These are phyloP conservation scores for Acanthoscelides obtectus DNA, from an alignment of 2,888 invertebrate genomes.

Conservation along the genomic window DNA sequence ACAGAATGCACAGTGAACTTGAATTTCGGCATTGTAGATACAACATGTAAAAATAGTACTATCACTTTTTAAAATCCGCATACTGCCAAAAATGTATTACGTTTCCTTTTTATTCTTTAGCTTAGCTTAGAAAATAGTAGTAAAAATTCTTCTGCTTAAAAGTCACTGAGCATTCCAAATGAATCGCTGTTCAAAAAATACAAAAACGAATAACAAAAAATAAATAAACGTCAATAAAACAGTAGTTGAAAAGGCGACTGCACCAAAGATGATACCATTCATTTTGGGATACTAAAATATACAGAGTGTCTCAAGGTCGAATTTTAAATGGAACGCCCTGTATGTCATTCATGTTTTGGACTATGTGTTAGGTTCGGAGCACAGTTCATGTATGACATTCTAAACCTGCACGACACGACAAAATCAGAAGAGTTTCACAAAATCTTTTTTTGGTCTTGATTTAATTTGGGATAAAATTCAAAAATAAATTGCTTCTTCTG, in stretches of 20 bases:
- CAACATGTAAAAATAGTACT: not conserved
- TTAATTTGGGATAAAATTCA: too few species aligned
- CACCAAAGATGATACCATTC: not conserved
- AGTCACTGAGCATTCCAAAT: not conserved
- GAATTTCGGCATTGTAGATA: not conserved
- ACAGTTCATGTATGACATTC: too few species aligned
- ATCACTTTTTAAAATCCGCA: not conserved
- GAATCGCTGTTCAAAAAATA: not conserved
- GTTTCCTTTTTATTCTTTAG: not conserved
- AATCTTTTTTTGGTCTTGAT: too few species aligned
- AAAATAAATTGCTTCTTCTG: too few species aligned
- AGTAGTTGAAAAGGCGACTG: not conserved
- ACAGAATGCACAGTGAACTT: not conserved
- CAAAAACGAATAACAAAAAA: not conserved
- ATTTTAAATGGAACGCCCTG: too few species aligned
- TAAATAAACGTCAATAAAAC: not conserved
- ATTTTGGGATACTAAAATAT: too few species aligned
- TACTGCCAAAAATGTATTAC: not conserved
- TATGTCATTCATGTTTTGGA: too few species aligned
- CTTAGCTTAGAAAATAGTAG: not conserved
- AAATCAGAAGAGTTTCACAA: too few species aligned
- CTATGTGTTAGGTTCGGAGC: too few species aligned
- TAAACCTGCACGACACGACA: too few species aligned
- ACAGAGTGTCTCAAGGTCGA: too few species aligned
- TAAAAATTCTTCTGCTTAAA: not conserved